Conservation (phyloP, 2,888 invertebrate species). For the Epiblema foenella region DNA sequence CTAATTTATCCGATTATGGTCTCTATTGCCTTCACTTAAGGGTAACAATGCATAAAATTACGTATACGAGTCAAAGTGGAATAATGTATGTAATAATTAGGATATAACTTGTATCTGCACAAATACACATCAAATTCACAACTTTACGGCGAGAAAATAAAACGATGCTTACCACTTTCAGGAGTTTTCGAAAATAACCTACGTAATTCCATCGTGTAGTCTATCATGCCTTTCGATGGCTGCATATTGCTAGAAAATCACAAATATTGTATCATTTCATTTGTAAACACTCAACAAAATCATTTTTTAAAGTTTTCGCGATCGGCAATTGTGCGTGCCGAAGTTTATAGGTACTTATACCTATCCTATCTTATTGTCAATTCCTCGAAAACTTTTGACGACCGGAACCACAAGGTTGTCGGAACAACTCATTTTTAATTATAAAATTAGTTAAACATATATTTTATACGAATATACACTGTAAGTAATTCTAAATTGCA, state of each 20-base stretch:
- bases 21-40: conserved; percentile 3
- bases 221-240: conserved; percentile 61
- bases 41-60: neutral
- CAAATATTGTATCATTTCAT: conserved; percentile 47
- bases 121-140: neutral
- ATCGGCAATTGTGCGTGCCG: neutral
- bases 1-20: neutral
- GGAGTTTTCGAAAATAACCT: conserved; percentile 59
- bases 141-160: neutral
- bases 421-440: neutral
- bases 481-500: neutral
- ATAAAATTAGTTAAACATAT: neutral
- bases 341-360: too few relatives aligned
- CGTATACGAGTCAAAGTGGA: neutral
- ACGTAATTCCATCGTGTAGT: conserved; percentile 65
- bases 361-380: conserved; percentile 17
- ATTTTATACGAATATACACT: too few relatives aligned
- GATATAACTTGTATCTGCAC: neutral
- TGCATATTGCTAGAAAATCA: conserved; percentile 60
- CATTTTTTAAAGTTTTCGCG: conserved; percentile 27
- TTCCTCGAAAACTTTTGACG: conserved; percentile 35
- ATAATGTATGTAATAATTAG: neutral
- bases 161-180: conserved; percentile 62
- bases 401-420: conserved; percentile 5
- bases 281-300: conserved; percentile 47